Evolutionary conservation across 2,113 vertebrate genomes (phyloP), one percentile per base, ranked within the genome.

Genomic region (Otus sunia): DNA sequence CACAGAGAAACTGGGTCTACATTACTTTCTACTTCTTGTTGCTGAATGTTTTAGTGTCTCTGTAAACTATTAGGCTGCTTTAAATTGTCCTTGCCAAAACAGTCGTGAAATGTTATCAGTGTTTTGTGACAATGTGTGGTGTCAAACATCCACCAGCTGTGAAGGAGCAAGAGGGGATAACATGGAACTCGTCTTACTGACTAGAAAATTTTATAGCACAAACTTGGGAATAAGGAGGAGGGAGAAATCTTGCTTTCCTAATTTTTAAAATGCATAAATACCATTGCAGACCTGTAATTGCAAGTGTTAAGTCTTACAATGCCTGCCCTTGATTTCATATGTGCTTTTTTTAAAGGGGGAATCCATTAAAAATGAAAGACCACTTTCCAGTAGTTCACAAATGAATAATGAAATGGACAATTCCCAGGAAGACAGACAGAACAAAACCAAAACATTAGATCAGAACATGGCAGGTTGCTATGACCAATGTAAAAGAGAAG

Each of bases 331-430:
- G 29, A 14, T 76, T 74, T n/a, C 71, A 4, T 43, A 13, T 68
- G 30, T 89, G 8, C 30, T 69, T 63, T 41, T 68, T 77, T 52
- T n/a, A 69, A 90, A 97, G 93, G 94, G 94, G 66, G 63, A 83
- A 56, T 43, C 47, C 15, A 30, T 47, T 50, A 88, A 82, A 53
- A 86, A 39, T 34, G 72, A 95, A 87, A 92, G 72, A 27, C 88
- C 96, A 25, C 97, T 98, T 29, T 95, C 98, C 6, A 96, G 53
- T 7, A 98, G 97, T 55, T 98, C 98, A 64, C 97, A 98, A 94
- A 90, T 90, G 1, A 98, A 98, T 86, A 97, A 97, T 0, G 96
- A 98, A 97, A 98, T 97, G 22, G 85, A 98, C 60, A 96, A 84
- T 94, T 97, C 96, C 76, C 97, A 97, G 14, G 97, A 82, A 85